Percentiles rank a stretch among this genome's conserved stretches.
Evolutionary conservation across 2,113 vertebrate species (phyloP).

Genomic region (Ophiodon elongatus): DNA sequence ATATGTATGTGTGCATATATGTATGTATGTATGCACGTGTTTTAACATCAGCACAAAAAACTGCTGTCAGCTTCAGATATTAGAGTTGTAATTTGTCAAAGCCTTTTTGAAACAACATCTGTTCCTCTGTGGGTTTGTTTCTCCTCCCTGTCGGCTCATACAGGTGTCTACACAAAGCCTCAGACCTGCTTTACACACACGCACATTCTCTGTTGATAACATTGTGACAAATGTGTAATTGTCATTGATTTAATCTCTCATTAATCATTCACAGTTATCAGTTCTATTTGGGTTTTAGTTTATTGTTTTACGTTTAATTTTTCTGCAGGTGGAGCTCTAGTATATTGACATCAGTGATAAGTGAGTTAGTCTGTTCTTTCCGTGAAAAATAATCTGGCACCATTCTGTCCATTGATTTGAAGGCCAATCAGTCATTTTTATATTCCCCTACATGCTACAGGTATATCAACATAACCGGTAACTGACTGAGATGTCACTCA

Average conservation of each 20-base stretch:
- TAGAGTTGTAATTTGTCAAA: background rate
- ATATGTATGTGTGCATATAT: no score
- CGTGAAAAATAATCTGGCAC: background rate
- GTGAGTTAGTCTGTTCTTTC: background rate
- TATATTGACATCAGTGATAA: background rate
- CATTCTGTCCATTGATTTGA: background rate
- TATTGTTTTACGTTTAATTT: background rate
- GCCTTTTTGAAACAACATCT: conserved; percentile 28
- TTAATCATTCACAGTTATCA: conserved; percentile 7
- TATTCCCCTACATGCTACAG: background rate
- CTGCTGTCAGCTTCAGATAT: background rate
- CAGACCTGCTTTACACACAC: background rate
- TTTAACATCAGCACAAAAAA: background rate
- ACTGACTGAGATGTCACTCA: background rate
- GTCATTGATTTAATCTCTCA: background rate
- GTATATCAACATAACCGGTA: background rate
- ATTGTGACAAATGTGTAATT: background rate
- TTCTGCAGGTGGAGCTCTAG: background rate
- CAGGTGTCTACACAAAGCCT: conserved; percentile 25
- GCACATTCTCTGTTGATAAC: background rate
- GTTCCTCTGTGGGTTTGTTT: conserved; percentile 27
- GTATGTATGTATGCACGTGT: background rate
- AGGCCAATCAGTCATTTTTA: background rate
- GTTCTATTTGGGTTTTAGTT: conserved; percentile 2
- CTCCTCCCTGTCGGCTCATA: conserved; percentile 4